Evolutionary conservation across 2,797 vertebrate species (phyloP).

Genomic region (Sebastes reedi): DNA sequence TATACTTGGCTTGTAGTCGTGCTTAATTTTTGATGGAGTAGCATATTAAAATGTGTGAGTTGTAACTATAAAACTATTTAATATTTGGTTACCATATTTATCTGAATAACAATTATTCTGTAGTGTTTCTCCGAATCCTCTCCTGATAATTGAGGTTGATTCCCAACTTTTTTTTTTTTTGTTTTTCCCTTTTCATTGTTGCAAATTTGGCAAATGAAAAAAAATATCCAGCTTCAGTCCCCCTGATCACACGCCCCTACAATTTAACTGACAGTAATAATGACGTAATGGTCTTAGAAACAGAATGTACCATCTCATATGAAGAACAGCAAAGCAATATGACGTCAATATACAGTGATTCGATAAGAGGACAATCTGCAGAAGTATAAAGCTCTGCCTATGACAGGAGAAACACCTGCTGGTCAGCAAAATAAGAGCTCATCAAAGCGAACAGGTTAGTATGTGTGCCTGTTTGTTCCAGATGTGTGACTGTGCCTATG

Average conservation of each 20-base stretch:
- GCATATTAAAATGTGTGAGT: too few species aligned
- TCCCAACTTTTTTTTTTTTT: too few species aligned
- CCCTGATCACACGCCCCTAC: neutral
- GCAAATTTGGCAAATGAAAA: too few species aligned
- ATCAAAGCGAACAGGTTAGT: neutral
- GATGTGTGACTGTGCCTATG: slow-evolving; percentile 31
- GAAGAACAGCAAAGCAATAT: neutral
- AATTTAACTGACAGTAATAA: too few species aligned
- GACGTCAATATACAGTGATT: slow-evolving; percentile 45
- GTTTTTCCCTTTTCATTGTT: too few species aligned
- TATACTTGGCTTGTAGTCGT: too few species aligned
- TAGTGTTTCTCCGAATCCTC: too few species aligned
- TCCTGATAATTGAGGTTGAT: too few species aligned
- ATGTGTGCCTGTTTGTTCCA: neutral
- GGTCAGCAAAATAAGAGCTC: neutral
- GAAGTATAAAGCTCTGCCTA: slow-evolving; percentile 38
- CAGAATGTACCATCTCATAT: neutral
- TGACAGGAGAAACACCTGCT: neutral
- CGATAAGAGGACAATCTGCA: slow-evolving; percentile 20
- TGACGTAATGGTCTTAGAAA: neutral
- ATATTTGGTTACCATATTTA: too few species aligned
- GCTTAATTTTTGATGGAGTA: too few species aligned
- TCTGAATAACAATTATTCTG: too few species aligned
- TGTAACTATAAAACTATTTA: too few species aligned
- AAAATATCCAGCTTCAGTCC: neutral